A percentile compares a stretch with the other conserved stretches of the same genome.
These are phyloP conservation scores for Sepiola atlantica DNA, from an alignment of 2,888 invertebrate genomes.

Conservation along the genomic window DNA sequence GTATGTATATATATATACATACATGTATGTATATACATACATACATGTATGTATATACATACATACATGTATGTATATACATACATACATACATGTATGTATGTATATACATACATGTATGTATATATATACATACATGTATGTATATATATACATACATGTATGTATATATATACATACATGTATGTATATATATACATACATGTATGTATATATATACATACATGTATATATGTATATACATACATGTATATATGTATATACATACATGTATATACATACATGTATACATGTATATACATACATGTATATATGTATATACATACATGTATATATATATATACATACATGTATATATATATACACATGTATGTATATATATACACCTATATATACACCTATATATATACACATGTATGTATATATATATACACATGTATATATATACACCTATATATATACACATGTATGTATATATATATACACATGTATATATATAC, in stretches of 20 bases:
- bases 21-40: too few relatives aligned
- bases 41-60: background rate
- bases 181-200: background rate
- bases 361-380: background rate
- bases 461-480: background rate
- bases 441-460: background rate
- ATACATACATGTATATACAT: too few relatives aligned
- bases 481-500: background rate
- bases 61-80: background rate
- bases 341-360: background rate
- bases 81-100: background rate
- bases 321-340: too few relatives aligned
- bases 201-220: background rate
- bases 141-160: background rate
- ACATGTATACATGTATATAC: too few relatives aligned
- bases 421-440: constrained; percentile 3
- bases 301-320: too few relatives aligned
- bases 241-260: too few relatives aligned
- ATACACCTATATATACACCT: background rate
- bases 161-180: background rate
- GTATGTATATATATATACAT: too few relatives aligned
- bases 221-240: too few relatives aligned
- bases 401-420: background rate
- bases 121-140: background rate
- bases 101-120: background rate